Base-by-base conservation (phyloP, 2,113 vertebrate species). In the Malurus cyaneus region DNA sequence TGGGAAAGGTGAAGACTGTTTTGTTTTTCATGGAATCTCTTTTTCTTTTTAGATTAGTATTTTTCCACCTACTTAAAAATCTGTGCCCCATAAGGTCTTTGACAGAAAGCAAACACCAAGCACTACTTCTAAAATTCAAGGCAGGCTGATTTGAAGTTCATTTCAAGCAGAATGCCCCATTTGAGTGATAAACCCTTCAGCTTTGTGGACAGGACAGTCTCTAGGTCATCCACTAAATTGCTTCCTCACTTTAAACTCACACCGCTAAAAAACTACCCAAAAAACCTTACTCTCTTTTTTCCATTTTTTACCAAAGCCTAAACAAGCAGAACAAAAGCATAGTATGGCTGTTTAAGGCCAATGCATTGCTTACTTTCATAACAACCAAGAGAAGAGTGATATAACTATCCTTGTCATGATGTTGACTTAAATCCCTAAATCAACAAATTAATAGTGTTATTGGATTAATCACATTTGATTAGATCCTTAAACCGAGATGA, bases 271-370 rank as follows among this genome's bases (percentile, higher is more conserved):
- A 82, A 18, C 29, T 5, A 32, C 7, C 11, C n/a, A 50, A 89
- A 6, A 3, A 1, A 0, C 7, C 2, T 25, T 24, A 44, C 25
- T 73, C 23, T 28, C 0, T 32, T 39, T 44, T 79, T 74, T 67
- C 32, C 14, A 7, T 10, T 44, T 69, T 83, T 67, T 80, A 42
- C 8, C 15, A 44, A 65, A 76, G 31, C 18, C 12, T 46, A 88
- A 69, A 65, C 13, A 16, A 83, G 26, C 14, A 56, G 83, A 73
- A 36, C 16, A 25, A 47, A 91, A 59, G 5, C 13, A 65, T 1
- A 50, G 11, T n/a, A 59, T 64, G 20, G 7, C 32, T 52, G 25
- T 67, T 50, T 60, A 72, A 56, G 26, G 14, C 32, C 18, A 26
- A 47, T 32, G 25, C n/a, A 83, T 26, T 60, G 15, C 11, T 94